Evolutionary conservation across 2,888 invertebrate genomes (phyloP).

Genomic region (Mythimna impura): DNA sequence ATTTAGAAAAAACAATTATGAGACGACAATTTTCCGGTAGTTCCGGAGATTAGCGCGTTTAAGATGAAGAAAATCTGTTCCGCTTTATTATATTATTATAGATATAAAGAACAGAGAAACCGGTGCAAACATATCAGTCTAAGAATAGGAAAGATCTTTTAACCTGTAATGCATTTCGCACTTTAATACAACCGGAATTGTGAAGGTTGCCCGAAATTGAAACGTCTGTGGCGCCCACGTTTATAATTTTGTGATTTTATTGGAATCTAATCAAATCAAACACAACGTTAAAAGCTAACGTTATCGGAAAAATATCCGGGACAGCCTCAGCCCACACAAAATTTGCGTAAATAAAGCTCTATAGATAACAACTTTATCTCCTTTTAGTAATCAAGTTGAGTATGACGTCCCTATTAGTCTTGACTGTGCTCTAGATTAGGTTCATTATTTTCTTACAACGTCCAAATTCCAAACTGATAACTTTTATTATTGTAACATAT

Average conservation of each 20-base stretch:
- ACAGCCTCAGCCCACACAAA: conserved; percentile 34
- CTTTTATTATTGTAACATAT: conserved; percentile 39
- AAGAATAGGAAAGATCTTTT: neutral
- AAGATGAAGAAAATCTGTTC: too few relatives aligned
- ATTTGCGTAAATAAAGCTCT: conserved; percentile 51
- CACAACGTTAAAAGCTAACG: conserved; percentile 28
- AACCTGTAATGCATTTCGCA: neutral
- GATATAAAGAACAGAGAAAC: neutral
- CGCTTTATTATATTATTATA: neutral
- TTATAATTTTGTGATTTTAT: conserved; percentile 35
- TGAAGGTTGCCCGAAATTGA: conserved; percentile 37
- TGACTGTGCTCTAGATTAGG: conserved; percentile 35
- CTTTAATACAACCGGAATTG: conserved; percentile 7
- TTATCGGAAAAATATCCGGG: conserved; percentile 42
- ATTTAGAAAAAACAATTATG: neutral
- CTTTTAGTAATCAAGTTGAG: conserved; percentile 40
- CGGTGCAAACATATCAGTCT: neutral
- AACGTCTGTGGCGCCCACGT: conserved; percentile 50
- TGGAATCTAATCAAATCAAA: conserved; percentile 54
- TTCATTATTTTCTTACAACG: conserved; percentile 40
- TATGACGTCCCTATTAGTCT: conserved; percentile 41
- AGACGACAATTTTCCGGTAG: neutral
- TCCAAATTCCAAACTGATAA: conserved; percentile 49
- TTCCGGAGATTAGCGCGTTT: too few relatives aligned
- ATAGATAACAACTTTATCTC: conserved; percentile 44